These are phyloP conservation scores for Jaculus jaculus DNA, from an alignment of 2,113 vertebrate genomes.

Conservation along the genomic window DNA sequence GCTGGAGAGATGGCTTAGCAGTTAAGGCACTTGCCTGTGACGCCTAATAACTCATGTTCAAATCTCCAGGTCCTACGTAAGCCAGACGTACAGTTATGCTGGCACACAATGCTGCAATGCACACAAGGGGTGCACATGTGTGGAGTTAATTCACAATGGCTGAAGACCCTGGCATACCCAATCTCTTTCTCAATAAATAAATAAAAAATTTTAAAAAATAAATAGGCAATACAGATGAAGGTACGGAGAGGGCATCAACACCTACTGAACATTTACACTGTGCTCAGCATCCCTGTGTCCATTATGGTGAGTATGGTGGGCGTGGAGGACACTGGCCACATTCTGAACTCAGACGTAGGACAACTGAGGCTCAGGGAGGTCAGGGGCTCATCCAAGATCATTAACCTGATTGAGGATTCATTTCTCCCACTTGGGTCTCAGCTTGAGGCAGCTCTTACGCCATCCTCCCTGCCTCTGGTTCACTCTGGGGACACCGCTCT, in stretches of 20 bases:
- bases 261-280: rapidly evolving
- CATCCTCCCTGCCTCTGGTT: neutral
- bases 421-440: neutral
- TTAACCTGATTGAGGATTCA: neutral
- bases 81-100: too few species aligned
- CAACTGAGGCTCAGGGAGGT: neutral
- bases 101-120: too few species aligned
- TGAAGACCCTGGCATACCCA: too few species aligned
- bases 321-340: neutral
- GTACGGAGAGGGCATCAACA: rapidly evolving
- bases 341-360: neutral
- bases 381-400: neutral
- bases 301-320: rapidly evolving
- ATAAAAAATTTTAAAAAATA: too few species aligned
- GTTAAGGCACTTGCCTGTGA: too few species aligned
- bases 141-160: too few species aligned
- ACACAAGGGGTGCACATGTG: too few species aligned
- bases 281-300: rapidly evolving
- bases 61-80: too few species aligned
- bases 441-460: neutral
- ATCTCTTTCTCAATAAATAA: too few species aligned
- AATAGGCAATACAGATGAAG: neutral
- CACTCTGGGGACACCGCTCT: neutral
- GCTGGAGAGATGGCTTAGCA: too few species aligned
- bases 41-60: too few species aligned